These are phyloP conservation scores for Xanthorhoe spadicearia DNA, from an alignment of 2,888 invertebrate species.

Conservation along the genomic window DNA sequence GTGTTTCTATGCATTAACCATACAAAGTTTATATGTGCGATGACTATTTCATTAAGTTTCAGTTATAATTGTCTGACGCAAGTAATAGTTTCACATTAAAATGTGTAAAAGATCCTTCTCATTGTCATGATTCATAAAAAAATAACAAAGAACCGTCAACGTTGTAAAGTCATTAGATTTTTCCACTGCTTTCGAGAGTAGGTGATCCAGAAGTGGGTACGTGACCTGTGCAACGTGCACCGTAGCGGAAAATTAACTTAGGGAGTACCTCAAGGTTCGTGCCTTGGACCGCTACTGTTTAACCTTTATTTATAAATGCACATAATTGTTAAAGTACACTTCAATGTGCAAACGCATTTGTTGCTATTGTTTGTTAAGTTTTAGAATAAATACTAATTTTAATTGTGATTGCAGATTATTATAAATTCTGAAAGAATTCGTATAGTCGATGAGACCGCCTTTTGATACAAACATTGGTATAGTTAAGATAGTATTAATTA, in stretches of 20 bases:
- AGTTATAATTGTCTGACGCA: too few relatives aligned
- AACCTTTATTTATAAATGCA: constrained; percentile 20
- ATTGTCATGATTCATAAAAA: background rate
- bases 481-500: too few relatives aligned
- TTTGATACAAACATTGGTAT: too few relatives aligned
- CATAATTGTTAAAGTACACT: constrained; percentile 21
- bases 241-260: constrained; percentile 8
- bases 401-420: too few relatives aligned
- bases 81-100: too few relatives aligned
- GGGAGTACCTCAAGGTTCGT: constrained; percentile 25
- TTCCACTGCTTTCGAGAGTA: constrained; percentile 5
- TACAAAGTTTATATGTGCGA: too few relatives aligned
- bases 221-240: constrained; percentile 18
- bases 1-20: too few relatives aligned
- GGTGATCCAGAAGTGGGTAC: constrained; percentile 2
- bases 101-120: background rate
- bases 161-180: background rate
- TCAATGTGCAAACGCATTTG: constrained; percentile 19
- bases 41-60: too few relatives aligned
- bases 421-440: too few relatives aligned
- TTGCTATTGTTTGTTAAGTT: constrained; percentile 4
- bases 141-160: background rate
- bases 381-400: background rate
- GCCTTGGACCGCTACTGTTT: constrained; percentile 18
- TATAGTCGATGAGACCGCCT: too few relatives aligned